phyloP scores from a whole-genome alignment of 1,140 invertebrate species.

The Sycophila sp. region DNA sequence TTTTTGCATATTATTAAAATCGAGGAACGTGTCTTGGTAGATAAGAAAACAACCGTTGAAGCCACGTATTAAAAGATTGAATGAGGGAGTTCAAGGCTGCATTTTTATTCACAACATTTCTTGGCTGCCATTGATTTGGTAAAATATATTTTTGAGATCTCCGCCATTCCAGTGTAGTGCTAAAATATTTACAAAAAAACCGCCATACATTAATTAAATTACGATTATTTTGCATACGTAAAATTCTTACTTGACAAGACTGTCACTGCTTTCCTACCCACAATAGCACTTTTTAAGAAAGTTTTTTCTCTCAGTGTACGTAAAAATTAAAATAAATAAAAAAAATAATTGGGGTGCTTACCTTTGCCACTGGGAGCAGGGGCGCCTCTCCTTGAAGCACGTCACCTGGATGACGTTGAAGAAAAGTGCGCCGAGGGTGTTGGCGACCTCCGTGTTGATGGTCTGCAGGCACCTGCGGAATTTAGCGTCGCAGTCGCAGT shows the following conservation, averaged over 20 bases:
- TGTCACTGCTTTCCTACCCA: no score
- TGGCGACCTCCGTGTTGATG: slow-evolving; percentile 74
- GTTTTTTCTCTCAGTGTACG: no score
- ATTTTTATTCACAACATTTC: neutral
- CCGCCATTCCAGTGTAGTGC: slow-evolving; percentile 2
- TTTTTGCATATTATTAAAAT: neutral
- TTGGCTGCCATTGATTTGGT: neutral
- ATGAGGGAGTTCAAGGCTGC: neutral
- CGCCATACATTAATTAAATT: no score
- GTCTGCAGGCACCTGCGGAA: slow-evolving; percentile 75
- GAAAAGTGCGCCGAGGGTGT: slow-evolving; percentile 75
- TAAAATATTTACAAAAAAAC: neutral
- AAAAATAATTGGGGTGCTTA: slow-evolving; percentile 50
- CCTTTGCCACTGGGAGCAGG: slow-evolving; percentile 74
- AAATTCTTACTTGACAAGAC: no score
- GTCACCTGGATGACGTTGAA: slow-evolving; percentile 77
- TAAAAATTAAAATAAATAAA: slow-evolving; percentile 11
- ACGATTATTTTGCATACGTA: no score
- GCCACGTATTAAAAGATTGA: neutral
- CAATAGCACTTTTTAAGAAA: no score
- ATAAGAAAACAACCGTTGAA: neutral
- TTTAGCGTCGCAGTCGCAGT: slow-evolving; percentile 77
- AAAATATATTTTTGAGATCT: slow-evolving; percentile 11
- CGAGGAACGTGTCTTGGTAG: no score
- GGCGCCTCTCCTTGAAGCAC: slow-evolving; percentile 74